These are phyloP conservation scores for Harpagifer antarcticus DNA, from an alignment of 2,797 vertebrate species.

Conservation along the genomic window DNA sequence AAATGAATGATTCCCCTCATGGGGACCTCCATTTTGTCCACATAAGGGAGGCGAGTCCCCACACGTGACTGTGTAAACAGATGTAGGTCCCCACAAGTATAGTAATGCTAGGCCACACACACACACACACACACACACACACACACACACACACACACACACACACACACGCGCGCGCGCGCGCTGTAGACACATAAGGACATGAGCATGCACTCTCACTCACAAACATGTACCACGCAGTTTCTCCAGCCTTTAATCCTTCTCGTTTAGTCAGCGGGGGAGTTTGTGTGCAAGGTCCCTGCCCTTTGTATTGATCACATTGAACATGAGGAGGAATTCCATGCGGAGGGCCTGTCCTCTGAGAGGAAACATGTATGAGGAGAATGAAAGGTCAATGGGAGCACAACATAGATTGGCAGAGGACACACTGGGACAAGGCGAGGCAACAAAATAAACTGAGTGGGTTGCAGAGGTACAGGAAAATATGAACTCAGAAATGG, in stretches of 20 bases:
- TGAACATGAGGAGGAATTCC: constrained; percentile 73
- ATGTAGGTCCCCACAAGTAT: too few species aligned
- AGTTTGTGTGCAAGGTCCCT: constrained; percentile 76
- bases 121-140: constrained; percentile 31
- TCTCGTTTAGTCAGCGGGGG: constrained; percentile 70
- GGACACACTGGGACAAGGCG: constrained; percentile 51
- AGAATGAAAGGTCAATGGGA: constrained; percentile 76
- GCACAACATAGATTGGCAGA: constrained; percentile 67
- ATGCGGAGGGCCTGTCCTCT: constrained; percentile 62
- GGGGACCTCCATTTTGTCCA: too few species aligned
- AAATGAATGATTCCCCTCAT: too few species aligned
- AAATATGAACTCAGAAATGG: constrained; percentile 53
- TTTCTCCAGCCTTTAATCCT: constrained; percentile 71
- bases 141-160: constrained; percentile 18
- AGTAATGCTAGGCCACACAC: too few species aligned
- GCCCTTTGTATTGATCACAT: constrained; percentile 82
- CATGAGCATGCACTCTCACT: constrained; percentile 52
- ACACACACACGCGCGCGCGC: too few species aligned
- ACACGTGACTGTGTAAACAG: too few species aligned
- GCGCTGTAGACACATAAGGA: not conserved
- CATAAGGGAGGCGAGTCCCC: too few species aligned
- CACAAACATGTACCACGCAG: constrained; percentile 17
- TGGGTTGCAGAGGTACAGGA: constrained; percentile 45
- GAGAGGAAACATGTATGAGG: constrained; percentile 72
- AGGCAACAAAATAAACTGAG: constrained; percentile 53